A percentile compares a stretch with the other conserved stretches of the same genome.
Evolutionary conservation across 2,888 invertebrate genomes (phyloP).

Genomic region (Trichopoda pennipes): DNA sequence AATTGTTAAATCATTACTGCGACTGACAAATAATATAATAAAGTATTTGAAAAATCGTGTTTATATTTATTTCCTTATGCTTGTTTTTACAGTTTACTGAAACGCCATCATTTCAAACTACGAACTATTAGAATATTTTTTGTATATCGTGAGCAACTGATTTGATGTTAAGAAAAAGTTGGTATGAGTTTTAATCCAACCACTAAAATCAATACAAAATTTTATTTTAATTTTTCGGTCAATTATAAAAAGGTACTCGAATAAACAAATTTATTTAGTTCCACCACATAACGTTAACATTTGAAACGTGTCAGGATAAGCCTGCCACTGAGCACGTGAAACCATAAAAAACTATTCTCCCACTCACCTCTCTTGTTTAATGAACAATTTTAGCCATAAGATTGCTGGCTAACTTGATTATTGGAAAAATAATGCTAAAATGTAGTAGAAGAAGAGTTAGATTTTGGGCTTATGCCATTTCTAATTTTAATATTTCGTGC

Average conservation of each 20-base stretch:
- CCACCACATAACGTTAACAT: not conserved
- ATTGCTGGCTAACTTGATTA: constrained; percentile 24
- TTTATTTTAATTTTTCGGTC: constrained; percentile 26
- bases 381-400: not conserved
- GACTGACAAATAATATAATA: too few species aligned
- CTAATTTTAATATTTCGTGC: constrained; percentile 51
- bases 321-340: constrained; percentile 36
- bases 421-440: constrained; percentile 40
- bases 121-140: too few species aligned
- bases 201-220: constrained; percentile 42
- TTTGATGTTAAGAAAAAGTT: constrained; percentile 21
- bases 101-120: too few species aligned
- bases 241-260: constrained; percentile 3
- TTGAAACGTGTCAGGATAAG: constrained; percentile 42
- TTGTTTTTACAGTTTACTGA: too few species aligned
- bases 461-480: constrained; percentile 46
- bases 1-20: too few species aligned
- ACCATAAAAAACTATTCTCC: constrained; percentile 10
- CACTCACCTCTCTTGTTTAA: not conserved
- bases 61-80: too few species aligned
- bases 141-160: not conserved
- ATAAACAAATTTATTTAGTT: constrained; percentile 11
- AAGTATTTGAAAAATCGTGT: too few species aligned
- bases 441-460: not conserved
- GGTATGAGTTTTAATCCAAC: not conserved